Conservation (phyloP, 2,888 invertebrate genomes). For the Orthosia gracilis region DNA sequence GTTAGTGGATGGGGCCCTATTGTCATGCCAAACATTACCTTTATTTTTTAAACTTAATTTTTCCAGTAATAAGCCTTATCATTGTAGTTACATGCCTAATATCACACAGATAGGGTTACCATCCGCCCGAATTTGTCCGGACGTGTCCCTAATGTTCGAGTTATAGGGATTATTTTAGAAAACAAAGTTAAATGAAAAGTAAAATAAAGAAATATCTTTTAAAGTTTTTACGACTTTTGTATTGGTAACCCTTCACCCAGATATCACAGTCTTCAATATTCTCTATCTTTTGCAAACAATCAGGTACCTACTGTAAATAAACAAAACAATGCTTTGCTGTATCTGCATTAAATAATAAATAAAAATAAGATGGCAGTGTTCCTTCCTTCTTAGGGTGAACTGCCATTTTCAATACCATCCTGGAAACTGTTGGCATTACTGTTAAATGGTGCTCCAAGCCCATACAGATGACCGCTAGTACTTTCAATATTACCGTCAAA, state of each 20-base stretch:
- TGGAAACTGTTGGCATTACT: constrained; percentile 94
- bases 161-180: background rate
- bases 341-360: constrained; percentile 67
- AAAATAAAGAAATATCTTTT: background rate
- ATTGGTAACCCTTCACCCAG: constrained; percentile 31
- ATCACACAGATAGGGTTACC: constrained; percentile 14
- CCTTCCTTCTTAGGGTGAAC: constrained; percentile 78
- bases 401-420: constrained; percentile 93
- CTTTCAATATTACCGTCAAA: constrained; percentile 99
- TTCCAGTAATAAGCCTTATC: constrained; percentile 18
- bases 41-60: background rate
- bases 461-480: constrained; percentile 98
- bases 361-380: constrained; percentile 67
- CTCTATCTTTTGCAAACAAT: constrained; percentile 55
- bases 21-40: background rate
- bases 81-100: constrained; percentile 27
- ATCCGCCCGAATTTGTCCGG: background rate
- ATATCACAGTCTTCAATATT: constrained; percentile 65
- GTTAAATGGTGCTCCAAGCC: constrained; percentile 97
- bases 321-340: constrained; percentile 49
- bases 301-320: constrained; percentile 55
- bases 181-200: background rate
- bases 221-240: background rate
- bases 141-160: background rate
- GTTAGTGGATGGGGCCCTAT: too few relatives aligned